These are phyloP conservation scores for Parazoanthus darwini DNA, from an alignment of 92 coral and sea anemone species.

Conservation along the genomic window DNA sequence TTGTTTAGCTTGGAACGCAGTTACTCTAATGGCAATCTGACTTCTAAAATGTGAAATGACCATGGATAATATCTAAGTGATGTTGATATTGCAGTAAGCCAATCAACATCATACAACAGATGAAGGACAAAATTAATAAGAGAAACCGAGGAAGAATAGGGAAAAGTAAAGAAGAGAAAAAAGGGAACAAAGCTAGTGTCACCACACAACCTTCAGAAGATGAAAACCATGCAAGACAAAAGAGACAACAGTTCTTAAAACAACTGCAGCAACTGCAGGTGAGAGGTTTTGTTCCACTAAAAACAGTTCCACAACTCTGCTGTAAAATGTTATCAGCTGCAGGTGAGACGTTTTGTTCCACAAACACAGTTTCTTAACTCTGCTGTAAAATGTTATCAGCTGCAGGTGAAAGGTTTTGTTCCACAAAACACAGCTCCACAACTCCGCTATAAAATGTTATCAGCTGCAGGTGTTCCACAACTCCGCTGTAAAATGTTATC, in stretches of 20 bases:
- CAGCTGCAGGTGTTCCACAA: neutral
- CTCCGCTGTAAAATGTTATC: neutral
- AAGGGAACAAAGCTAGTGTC: neutral
- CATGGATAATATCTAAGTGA: neutral
- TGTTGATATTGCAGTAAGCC: slow-evolving; percentile 6
- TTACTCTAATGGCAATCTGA: neutral
- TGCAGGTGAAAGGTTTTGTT: neutral
- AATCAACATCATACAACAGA: slow-evolving; percentile 26
- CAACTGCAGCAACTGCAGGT: slow-evolving; percentile 2
- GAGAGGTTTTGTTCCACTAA: neutral
- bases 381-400: neutral
- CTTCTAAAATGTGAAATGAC: neutral
- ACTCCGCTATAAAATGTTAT: neutral
- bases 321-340: neutral
- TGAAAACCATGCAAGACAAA: neutral
- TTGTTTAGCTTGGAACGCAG: no score
- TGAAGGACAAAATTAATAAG: slow-evolving; percentile 7
- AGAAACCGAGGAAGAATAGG: neutral
- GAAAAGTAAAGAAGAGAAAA: slow-evolving; percentile 10
- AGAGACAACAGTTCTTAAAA: neutral
- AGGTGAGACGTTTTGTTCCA: neutral
- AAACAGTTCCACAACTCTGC: neutral
- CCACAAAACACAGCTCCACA: neutral
- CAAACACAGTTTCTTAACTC: no score
- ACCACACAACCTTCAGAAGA: slow-evolving; percentile 8